Evolutionary conservation across 2,888 invertebrate genomes (phyloP), one percentile per base, ranked within the genome.

Genomic region (Trachelus iudaicus): DNA sequence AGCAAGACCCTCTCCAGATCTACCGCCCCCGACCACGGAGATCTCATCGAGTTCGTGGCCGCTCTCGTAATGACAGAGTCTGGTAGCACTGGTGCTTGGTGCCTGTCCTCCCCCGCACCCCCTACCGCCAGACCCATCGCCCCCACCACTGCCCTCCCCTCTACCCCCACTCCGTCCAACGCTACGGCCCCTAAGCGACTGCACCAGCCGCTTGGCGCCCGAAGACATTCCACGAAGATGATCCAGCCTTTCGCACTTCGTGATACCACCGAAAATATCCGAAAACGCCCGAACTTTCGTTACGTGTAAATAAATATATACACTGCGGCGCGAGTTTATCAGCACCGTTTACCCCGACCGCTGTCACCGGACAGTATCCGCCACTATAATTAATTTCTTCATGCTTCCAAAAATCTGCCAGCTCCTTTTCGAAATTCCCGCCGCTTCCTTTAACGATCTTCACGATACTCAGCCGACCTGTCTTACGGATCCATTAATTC

Each of bases 1-100:
- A 87, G 88, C 86, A 78, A 87, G 86, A 76, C 86, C 90, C 80
- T 89, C 90, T 83, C 85, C 87, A 33, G 87, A 85, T 77, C 88
- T 87, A 69, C 83, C 83, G 34, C 75, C 80, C 68, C 87, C 90
- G 79, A 93, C 92, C 79, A 94, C 93, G 69, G 93, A 93, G 79
- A 93, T 93, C 87, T 93, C 93, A 84, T 93, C 92, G 81, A 93
- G 89, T 81, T 93, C 93, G 85, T 92, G 92, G 75, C 91, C 91
- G 85, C 91, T 91, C 81, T 91, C 91, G 84, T 91, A 91, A 79
- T 90, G 90, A 80, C 88, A 91, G 79, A 91, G 86, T 76, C 90
- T 87, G 34, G 91, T 91, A 30, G 90, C 91, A 79, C 90, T 91
- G 73, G 90, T 90, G 81, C 90, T 90, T 33, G 89, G 87, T 11